Base-by-base conservation (phyloP, 2,113 vertebrate species). In the Colaptes auratus region DNA sequence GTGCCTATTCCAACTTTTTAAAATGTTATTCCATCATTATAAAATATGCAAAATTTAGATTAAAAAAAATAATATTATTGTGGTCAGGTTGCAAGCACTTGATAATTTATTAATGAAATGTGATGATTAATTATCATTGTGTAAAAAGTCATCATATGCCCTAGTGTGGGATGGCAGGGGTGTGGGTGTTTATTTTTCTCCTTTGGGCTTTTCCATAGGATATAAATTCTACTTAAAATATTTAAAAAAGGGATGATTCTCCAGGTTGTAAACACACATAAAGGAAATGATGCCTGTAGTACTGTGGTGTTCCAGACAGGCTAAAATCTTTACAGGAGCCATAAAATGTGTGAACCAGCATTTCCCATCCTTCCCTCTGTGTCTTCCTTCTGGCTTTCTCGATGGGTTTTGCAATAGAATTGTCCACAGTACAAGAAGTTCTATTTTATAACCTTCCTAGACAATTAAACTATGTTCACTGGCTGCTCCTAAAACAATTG, bases 1-100 rank as follows among this genome's bases (percentile, higher is more conserved):
- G 99, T 99, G 98, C 98, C 98, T 98, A 98, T 99, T 99, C 98
- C 98, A 98, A 98, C 98, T 99, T 98, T 98, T 98, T 98, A 98
- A 98, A 98, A 98, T 98, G 98, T 98, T 98, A 97, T 98, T 98
- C 98, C 97, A 98, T 97, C 97, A 97, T 98, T 97, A 93, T 96
- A 93, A 93, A 97, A 96, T 92, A 97, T 97, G 93, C 96, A 97
- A 97, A 89, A 52, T 23, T 90, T 98, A 98, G 95, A 96, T 93
- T 88, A 94, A 94, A 89, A 93, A 93, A 56, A 30, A n/a, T n/a
- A n/a, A 31, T 31, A 93, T 92, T 36, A 75, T 75, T 88, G 83
- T 92, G 64, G 69, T 86, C 71, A 88, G 46, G 93, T 97, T 97
- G 90, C 89, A 92, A 96, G 78, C 52, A 9, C 59, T 96, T 90